Evolutionary conservation across 2,888 invertebrate genomes (phyloP).

Genomic region (Anoplius nigerrimus): DNA sequence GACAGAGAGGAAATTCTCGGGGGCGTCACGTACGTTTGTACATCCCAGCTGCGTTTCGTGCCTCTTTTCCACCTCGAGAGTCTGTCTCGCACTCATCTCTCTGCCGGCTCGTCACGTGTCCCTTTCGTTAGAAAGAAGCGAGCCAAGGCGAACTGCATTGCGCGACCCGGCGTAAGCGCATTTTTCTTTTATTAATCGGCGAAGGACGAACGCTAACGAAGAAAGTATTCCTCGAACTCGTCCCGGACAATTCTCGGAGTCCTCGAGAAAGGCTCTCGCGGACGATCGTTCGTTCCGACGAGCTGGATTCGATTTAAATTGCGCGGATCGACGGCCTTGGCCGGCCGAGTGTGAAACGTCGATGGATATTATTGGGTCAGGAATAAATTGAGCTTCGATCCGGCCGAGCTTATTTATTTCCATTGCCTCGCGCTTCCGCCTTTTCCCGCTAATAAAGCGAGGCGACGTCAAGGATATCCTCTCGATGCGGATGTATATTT

Average conservation of each 20-base stretch:
- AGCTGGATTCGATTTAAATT: slow-evolving; percentile 18
- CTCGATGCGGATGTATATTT: too few relatives aligned
- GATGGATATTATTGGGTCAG: background rate
- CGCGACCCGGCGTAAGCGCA: slow-evolving; percentile 44
- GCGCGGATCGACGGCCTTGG: background rate
- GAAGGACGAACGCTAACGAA: slow-evolving; percentile 46
- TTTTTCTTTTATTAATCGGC: slow-evolving; percentile 55
- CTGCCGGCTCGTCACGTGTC: slow-evolving; percentile 52
- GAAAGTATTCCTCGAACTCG: slow-evolving; percentile 46
- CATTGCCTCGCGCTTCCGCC: too few relatives aligned
- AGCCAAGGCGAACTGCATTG: slow-evolving; percentile 67
- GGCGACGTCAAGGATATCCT: too few relatives aligned
- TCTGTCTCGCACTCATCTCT: slow-evolving; percentile 8
- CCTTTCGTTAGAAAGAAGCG: slow-evolving; percentile 57
- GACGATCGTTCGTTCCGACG: background rate
- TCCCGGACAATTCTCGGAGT: slow-evolving; percentile 22
- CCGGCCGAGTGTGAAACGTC: background rate
- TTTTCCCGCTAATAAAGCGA: too few relatives aligned
- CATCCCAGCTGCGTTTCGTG: slow-evolving; percentile 13
- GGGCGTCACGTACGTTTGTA: slow-evolving; percentile 15
- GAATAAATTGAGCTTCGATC: too few relatives aligned
- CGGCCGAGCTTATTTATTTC: too few relatives aligned
- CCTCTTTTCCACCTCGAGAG: background rate
- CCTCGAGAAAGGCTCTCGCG: background rate
- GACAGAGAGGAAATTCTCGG: slow-evolving; percentile 12